Base-by-base conservation (phyloP, 2,797 vertebrate genomes). In the Sparidentex hasta region DNA sequence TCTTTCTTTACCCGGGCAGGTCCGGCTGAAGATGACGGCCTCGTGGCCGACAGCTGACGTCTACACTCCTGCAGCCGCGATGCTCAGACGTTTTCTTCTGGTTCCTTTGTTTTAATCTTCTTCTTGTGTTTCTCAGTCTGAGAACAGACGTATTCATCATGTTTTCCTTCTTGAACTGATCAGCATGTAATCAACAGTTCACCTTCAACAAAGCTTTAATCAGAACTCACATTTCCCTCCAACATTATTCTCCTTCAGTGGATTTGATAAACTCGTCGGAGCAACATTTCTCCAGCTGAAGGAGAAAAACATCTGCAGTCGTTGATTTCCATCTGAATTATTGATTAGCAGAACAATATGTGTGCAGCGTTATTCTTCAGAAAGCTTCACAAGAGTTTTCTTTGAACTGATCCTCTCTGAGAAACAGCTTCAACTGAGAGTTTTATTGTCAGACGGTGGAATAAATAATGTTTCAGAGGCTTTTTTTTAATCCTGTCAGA, bases 1-100 rank as follows among this genome's bases (percentile, higher is more conserved):
- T 77, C 62, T 78, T 76, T 72, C 62, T 71, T 62, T 27, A 50
- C 55, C 2, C 50, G 12, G 44, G 80, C 69, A 55, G 29, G 25
- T 78, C 56, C 50, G 71, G 81, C 78, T 82, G 78, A 81, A 78
- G 80, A 78, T 80, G 55, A 16, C 1, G 57, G 73, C 56, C 61
- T 47, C 43, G 14, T 50, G 81, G 67, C 66, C 71, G 8, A 12
- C 41, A 50, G 63, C 54, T 23, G 57, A 78, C 69, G 56, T 52
- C 11, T 6, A 50, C 25, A 61, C 71, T 33, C 7, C 57, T 47
- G 54, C 20, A 23, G 71, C 72, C 56, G 71, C 56, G 46, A 33
- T 3, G 29, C 5, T 29, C 33, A 29, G 3, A 29, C 29, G 29
- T 33, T 38, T 38, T 38, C 33, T 8, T 38, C 4, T 38, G 9